Base-by-base conservation (phyloP, 2,797 vertebrate genomes). In the Aeoliscus strigatus region DNA sequence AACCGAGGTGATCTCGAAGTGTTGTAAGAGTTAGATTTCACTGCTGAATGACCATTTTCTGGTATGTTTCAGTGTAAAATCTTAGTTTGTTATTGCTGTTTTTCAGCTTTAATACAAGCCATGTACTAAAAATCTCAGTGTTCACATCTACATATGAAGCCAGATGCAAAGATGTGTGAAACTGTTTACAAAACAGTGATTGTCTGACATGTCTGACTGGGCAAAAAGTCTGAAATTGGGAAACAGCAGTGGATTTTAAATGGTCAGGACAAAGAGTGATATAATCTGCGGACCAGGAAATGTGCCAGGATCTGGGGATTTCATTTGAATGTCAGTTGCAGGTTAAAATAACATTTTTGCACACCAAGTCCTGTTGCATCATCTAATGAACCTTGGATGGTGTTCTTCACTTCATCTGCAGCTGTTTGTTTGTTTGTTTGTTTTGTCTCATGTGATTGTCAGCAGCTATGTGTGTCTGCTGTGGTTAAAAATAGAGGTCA, bases 161-260 rank as follows among this genome's bases (percentile, higher is more conserved):
- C n/a, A n/a, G n/a, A n/a, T n/a, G n/a, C n/a, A n/a, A n/a, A n/a
- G n/a, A n/a, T n/a, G n/a, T n/a, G n/a, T n/a, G 32, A 34, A 1
- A n/a, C 14, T 17, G 14, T n/a, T 6, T 1, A 33, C 14, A 31
- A n/a, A 8, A 15, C 39, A 17, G 12, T 35, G 27, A 1, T 43
- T 50, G 33, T 58, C 27, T 28, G 34, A 33, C 30, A 10, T 13
- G 23, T 10, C 29, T 31, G 27, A 17, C 30, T 28, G 51, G 43
- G 35, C 1, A 4, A 49, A 66, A 55, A 17, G 1, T 34, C 41
- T 56, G 30, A 60, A 75, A 51, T 23, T 36, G 40, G 54, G 51
- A 58, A 48, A 50, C 43, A 32, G 51, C 54, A 52, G 55, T 51
- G 67, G 62, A 65, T 45, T 30, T n/a, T 18, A 39, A 41, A 15